Evolutionary conservation across 1,140 invertebrate genomes (phyloP), one percentile per base, ranked within the genome.

Genomic region (Ceratosolen fusciceps): DNA sequence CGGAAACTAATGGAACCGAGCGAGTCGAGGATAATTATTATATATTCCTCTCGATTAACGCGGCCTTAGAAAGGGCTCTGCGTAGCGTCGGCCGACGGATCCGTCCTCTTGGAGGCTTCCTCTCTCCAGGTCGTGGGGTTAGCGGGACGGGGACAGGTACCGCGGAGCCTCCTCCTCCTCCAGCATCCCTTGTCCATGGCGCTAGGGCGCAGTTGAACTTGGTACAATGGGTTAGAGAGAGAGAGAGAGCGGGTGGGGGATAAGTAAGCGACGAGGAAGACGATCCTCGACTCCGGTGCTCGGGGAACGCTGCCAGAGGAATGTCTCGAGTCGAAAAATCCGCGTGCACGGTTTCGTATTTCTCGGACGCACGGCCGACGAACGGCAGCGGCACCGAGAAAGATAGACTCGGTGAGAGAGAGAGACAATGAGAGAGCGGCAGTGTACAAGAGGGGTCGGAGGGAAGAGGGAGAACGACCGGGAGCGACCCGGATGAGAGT

Each of bases 301-400:
- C 43, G 16, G 43, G 8, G 10, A 52, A 9, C 19, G 21, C 31
- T 7, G 60, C 60, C 31, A 34, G 60, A 34, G 60, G 37, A 65
- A 37, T n/a, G n/a, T 65, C 21, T 7, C 34, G 4, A 37, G 31
- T 37, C 19, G 19, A 65, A 65, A 62, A 65, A 65, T 65, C 31
- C 31, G 31, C 31, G 60, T 37, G 31, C 16, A 65, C 60, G 47
- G 70, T 72, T 72, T 72, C 67, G 52, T 72, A 54, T 72, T 52
- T 56, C 52, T 54, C 26, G 12, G 3, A 34, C 29, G 24, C 16
- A n/a, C n/a, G n/a, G n/a, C n/a, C n/a, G n/a, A n/a, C n/a, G n/a
- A n/a, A n/a, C n/a, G n/a, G n/a, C n/a, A n/a, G n/a, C n/a, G n/a
- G n/a, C n/a, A n/a, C n/a, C n/a, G n/a, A n/a, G n/a, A n/a, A n/a